phyloP scores from a whole-genome alignment of 2,797 vertebrate species.

The Acanthis flammea region DNA sequence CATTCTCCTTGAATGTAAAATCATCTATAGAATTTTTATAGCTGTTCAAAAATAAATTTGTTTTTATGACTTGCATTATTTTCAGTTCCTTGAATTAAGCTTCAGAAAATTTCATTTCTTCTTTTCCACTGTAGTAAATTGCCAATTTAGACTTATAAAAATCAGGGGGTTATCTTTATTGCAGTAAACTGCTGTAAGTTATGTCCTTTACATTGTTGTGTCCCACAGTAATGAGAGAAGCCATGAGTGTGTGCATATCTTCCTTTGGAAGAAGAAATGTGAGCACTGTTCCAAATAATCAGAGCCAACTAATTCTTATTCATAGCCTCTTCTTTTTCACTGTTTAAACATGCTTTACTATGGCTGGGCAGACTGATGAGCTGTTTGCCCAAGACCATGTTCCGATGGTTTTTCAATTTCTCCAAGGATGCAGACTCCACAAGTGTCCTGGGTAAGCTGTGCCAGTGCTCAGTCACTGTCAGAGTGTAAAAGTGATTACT shows the following conservation, averaged over 20 bases:
- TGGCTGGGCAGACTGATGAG: background rate
- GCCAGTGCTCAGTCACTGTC: background rate
- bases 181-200: background rate
- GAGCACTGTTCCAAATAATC: background rate
- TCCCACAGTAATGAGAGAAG: background rate
- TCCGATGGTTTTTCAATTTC: background rate
- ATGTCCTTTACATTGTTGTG: background rate
- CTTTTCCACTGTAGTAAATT: slow-evolving; percentile 2
- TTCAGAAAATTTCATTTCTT: slow-evolving; percentile 3
- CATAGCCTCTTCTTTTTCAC: background rate
- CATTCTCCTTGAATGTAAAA: slow-evolving; percentile 33
- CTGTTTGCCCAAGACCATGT: fast-evolving
- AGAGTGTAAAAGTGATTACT: background rate
- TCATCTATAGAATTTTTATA: slow-evolving; percentile 21
- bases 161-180: background rate
- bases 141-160: slow-evolving; percentile 26
- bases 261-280: background rate
- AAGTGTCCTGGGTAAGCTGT: background rate
- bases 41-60: slow-evolving; percentile 40
- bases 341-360: background rate
- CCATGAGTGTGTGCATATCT: background rate
- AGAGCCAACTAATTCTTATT: background rate
- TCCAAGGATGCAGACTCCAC: background rate
- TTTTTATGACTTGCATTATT: slow-evolving; percentile 25
- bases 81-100: slow-evolving; percentile 20